phyloP scores from a whole-genome alignment of 1,140 invertebrate species.

The Grapholita molesta region DNA sequence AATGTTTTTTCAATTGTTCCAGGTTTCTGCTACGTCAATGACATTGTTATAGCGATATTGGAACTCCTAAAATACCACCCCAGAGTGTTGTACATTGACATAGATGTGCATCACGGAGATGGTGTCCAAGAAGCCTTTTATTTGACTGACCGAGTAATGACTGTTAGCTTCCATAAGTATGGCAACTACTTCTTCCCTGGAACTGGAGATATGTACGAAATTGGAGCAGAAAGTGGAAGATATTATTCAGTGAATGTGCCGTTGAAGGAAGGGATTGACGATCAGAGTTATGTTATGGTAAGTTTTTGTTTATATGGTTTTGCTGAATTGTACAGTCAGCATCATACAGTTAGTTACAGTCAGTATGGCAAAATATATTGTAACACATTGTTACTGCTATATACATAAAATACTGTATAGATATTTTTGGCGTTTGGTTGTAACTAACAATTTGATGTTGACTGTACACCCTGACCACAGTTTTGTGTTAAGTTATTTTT shows the following conservation, averaged over 20 bases:
- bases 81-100: conserved; percentile 98
- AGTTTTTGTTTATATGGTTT: conserved; percentile 3
- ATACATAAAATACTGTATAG: too few species aligned
- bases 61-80: conserved; percentile 97
- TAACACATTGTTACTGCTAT: too few species aligned
- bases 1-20: conserved; percentile 26
- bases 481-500: too few species aligned
- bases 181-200: conserved; percentile 99
- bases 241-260: conserved; percentile 99
- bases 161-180: conserved; percentile 99
- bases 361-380: too few species aligned
- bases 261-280: conserved; percentile 97
- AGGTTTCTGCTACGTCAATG: conserved; percentile 99
- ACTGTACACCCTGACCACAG: too few species aligned
- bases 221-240: conserved; percentile 93
- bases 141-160: conserved; percentile 99
- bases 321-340: too few species aligned
- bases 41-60: conserved; percentile 98
- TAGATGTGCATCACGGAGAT: conserved; percentile 99
- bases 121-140: conserved; percentile 99
- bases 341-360: too few species aligned
- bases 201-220: conserved; percentile 99
- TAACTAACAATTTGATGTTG: too few species aligned
- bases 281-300: conserved; percentile 92
- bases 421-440: too few species aligned